Evolutionary conservation across 2,797 vertebrate genomes (phyloP).

Genomic region (Aplochiton taeniatus): DNA sequence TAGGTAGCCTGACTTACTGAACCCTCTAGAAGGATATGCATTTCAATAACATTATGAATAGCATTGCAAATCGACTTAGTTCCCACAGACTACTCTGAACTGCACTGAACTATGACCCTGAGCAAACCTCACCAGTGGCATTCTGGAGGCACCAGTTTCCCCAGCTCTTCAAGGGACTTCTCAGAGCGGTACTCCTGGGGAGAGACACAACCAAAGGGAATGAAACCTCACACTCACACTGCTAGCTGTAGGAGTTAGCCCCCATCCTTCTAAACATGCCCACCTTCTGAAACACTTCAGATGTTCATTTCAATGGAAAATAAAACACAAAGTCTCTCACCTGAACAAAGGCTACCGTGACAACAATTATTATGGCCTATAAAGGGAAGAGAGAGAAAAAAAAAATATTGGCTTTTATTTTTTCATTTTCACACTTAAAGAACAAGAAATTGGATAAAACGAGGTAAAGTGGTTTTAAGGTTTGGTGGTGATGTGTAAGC

Average conservation of each 20-base stretch:
- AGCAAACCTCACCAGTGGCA: slow-evolving; percentile 89
- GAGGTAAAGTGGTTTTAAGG: too few relatives aligned
- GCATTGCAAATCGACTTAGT: background rate
- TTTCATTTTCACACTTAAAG: too few relatives aligned
- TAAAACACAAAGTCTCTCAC: slow-evolving; percentile 67
- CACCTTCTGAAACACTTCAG: background rate
- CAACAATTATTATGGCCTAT: slow-evolving; percentile 96
- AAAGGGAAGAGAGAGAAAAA: slow-evolving; percentile 2
- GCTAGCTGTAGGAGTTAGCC: too few relatives aligned
- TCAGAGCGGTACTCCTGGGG: slow-evolving; percentile 94
- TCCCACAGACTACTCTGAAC: background rate
- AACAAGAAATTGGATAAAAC: too few relatives aligned
- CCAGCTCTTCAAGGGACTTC: slow-evolving; percentile 94
- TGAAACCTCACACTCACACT: too few relatives aligned
- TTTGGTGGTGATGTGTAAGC: too few relatives aligned
- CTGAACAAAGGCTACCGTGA: slow-evolving; percentile 98
- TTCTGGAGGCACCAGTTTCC: slow-evolving; percentile 94
- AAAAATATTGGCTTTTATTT: background rate
- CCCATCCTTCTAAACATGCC: too few relatives aligned
- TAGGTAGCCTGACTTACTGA: too few relatives aligned
- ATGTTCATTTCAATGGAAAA: background rate
- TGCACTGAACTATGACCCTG: too few relatives aligned
- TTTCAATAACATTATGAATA: too few relatives aligned
- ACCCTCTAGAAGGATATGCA: too few relatives aligned
- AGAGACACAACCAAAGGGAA: background rate